Percentiles rank a stretch among this genome's conserved stretches.
These are phyloP conservation scores for Neocloeon triangulifer DNA, from an alignment of 1,140 invertebrate genomes.

Conservation along the genomic window DNA sequence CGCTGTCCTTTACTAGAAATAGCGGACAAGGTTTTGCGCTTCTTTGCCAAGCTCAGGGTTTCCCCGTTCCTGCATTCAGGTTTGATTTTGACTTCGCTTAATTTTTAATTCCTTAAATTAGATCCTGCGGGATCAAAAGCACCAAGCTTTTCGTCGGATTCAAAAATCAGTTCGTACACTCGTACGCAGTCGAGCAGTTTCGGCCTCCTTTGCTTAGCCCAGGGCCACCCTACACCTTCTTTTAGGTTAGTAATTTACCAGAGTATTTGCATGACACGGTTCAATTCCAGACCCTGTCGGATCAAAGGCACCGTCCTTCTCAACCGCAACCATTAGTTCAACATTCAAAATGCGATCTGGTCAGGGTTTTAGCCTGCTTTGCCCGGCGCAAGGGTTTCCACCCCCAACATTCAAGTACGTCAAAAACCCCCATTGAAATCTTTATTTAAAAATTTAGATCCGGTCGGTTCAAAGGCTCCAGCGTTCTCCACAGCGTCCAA, in stretches of 20 bases:
- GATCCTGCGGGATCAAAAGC: constrained; percentile 10
- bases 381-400: constrained; percentile 13
- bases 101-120: constrained; percentile 6
- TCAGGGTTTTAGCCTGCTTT: constrained; percentile 8
- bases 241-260: constrained; percentile 58
- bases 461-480: constrained; percentile 24
- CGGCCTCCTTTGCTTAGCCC: constrained; percentile 44
- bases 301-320: constrained; percentile 30
- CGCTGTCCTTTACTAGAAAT: constrained; percentile 30
- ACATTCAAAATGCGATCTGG: too few species aligned
- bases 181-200: constrained; percentile 18
- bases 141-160: constrained; percentile 13
- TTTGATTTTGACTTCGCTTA: constrained; percentile 7
- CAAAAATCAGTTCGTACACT: constrained; percentile 10
- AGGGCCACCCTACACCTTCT: constrained; percentile 39
- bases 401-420: constrained; percentile 19
- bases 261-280: too few species aligned
- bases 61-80: constrained; percentile 18
- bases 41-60: constrained; percentile 41
- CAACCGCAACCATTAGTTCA: constrained; percentile 18
- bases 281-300: constrained; percentile 30
- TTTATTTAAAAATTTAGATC: too few species aligned
- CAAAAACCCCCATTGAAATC: too few species aligned
- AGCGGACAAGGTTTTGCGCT: constrained; percentile 32
- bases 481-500: constrained; percentile 20